These are phyloP conservation scores for Rhysida immarginata DNA, from an alignment of 1,140 invertebrate species.

Conservation along the genomic window DNA sequence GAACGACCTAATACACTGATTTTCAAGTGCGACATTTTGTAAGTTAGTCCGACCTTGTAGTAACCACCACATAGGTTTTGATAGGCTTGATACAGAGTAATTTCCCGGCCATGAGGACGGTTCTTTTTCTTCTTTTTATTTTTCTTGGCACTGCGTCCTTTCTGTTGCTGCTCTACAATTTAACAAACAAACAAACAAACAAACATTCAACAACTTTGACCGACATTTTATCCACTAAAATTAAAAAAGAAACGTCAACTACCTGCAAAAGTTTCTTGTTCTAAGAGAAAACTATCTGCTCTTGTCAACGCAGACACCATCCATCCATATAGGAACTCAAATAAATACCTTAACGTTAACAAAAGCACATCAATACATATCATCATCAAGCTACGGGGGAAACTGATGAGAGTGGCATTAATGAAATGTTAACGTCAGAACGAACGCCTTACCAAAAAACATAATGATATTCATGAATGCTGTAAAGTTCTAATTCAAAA, in stretches of 20 bases:
- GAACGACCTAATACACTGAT: not conserved
- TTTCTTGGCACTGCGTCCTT: slow-evolving; percentile 26
- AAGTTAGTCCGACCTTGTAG: slow-evolving; percentile 52
- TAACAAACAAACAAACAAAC: too few relatives aligned
- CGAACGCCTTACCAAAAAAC: slow-evolving; percentile 73
- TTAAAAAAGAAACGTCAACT: not conserved
- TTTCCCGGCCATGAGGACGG: slow-evolving; percentile 63
- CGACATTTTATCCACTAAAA: too few relatives aligned
- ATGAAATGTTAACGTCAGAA: too few relatives aligned
- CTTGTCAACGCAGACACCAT: slow-evolving; percentile 73
- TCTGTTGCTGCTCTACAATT: slow-evolving; percentile 14
- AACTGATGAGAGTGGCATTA: not conserved
- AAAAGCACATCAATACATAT: slow-evolving; percentile 5
- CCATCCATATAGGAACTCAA: slow-evolving; percentile 90
- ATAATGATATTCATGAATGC: slow-evolving; percentile 91
- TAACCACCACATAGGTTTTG: slow-evolving; percentile 89
- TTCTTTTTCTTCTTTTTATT: slow-evolving; percentile 49
- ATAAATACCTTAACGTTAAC: slow-evolving; percentile 61
- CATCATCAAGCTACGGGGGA: not conserved
- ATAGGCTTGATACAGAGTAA: slow-evolving; percentile 70
- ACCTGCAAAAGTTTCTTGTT: slow-evolving; percentile 46
- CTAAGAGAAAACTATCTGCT: slow-evolving; percentile 66
- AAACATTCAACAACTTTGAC: too few relatives aligned
- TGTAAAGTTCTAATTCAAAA: slow-evolving; percentile 89
- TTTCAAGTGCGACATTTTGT: not conserved